phyloP scores from a whole-genome alignment of 1,140 invertebrate genomes.

The Brachystomella parvula region DNA sequence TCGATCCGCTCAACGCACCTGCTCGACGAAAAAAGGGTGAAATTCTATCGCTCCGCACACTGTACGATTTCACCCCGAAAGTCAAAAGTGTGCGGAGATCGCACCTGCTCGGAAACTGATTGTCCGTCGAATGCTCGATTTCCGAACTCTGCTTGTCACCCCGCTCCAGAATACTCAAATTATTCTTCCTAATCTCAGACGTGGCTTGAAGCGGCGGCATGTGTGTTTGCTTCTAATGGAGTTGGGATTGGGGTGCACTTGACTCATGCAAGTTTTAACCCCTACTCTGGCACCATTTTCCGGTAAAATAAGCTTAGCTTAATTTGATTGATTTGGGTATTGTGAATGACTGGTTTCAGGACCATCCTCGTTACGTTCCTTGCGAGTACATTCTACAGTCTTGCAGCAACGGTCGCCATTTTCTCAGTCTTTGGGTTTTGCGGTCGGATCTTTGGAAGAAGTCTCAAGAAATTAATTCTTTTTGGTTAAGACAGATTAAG shows the following conservation, averaged over 20 bases:
- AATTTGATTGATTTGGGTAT: background rate
- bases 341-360: no score
- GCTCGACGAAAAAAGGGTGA: no score
- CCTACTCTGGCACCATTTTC: background rate
- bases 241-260: background rate
- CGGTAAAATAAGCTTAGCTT: background rate
- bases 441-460: background rate
- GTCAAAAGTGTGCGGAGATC: background rate
- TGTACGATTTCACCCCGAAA: background rate
- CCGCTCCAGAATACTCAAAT: background rate
- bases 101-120: no score
- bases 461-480: background rate
- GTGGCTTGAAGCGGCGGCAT: background rate
- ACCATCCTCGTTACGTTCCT: background rate
- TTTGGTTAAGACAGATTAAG: background rate
- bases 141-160: no score
- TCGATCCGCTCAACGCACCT: no score
- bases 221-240: background rate
- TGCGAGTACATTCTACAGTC: background rate
- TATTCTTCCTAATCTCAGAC: background rate
- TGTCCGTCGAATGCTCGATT: no score
- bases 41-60: no score
- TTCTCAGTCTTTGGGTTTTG: background rate
- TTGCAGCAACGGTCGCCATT: background rate
- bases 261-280: background rate